Base-by-base conservation (phyloP, 1,140 invertebrate species). In the Macrobrachium nipponense region DNA sequence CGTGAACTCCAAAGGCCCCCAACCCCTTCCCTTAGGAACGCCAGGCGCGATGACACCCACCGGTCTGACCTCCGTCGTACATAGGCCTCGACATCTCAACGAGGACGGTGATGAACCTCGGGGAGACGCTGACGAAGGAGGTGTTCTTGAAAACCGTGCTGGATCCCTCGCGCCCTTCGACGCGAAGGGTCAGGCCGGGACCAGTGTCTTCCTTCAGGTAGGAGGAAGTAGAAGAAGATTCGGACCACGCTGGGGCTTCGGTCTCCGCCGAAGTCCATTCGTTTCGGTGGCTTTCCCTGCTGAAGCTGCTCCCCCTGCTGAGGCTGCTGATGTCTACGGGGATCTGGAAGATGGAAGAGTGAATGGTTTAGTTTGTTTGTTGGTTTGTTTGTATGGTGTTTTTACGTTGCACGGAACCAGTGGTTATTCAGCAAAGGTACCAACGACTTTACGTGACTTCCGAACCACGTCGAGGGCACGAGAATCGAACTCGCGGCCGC, bases 81-180 rank as follows among this genome's bases (percentile, higher is more conserved):
- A 92, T 90, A 51, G 91, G 89, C 43, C 91, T 89, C 79, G 90
- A 92, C 11, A 91, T 92, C 86, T 92, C 90, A 66, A 92, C 91
- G 14, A 92, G 87, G 70, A 92, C 91, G 64, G 91, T 91, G 0
- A 92, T 90, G 79, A 92, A 92, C 17, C 90, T 87, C 18, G 90
- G 86, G 11, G 90, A 90, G 80, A 91, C 92, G 10, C 82, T 80
- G 2, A 92, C 84, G 10, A 87, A 86, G 2, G 91, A 91, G 60
- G 90, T 90, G 51, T 90, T 89, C 10, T 83, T 68, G 87, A 92
- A 92, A 59, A 90, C 80, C 14, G 89, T 70, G 20, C 88, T 89
- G 27, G 89, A 89, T 11, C 90, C 89, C 14, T 87, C 62, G 73
- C 90, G 90, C 0, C 92, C 92, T 88, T 92, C 91, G 7, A 92